phyloP scores from a whole-genome alignment of 2,113 vertebrate species.

The Patagioenas fasciata region DNA sequence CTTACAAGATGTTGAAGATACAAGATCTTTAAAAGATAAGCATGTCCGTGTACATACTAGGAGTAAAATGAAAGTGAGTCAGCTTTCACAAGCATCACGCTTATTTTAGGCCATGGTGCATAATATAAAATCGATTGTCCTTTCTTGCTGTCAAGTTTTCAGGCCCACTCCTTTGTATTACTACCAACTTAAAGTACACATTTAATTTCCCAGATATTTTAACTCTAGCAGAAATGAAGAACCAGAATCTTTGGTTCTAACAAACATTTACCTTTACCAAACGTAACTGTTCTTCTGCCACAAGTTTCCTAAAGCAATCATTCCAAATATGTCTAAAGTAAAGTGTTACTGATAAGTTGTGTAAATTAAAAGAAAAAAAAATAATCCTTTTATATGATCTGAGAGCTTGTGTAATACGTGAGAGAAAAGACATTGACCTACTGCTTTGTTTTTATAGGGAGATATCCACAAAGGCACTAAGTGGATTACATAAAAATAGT shows the following conservation, averaged over 20 bases:
- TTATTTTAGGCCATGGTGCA: neutral
- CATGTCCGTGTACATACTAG: neutral
- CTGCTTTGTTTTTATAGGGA: neutral
- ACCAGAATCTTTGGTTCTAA: neutral
- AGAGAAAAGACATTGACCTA: neutral
- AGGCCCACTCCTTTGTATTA: neutral
- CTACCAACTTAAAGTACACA: neutral
- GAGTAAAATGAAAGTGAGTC: neutral
- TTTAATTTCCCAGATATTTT: neutral
- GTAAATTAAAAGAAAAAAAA: neutral
- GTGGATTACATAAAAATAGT: neutral
- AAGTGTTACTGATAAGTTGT: neutral
- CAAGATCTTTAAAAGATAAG: neutral
- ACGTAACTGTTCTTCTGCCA: neutral
- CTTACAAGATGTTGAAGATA: neutral
- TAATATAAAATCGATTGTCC: neutral
- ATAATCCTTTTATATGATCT: neutral
- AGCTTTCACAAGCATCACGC: neutral
- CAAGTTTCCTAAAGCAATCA: neutral
- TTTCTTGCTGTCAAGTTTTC: neutral
- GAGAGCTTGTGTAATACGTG: neutral
- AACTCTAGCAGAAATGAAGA: neutral
- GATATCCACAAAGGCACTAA: neutral
- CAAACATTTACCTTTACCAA: neutral
- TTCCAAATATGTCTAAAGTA: neutral